phyloP scores from a whole-genome alignment of 2,888 invertebrate genomes.

The Eutolmus rufibarbis region DNA sequence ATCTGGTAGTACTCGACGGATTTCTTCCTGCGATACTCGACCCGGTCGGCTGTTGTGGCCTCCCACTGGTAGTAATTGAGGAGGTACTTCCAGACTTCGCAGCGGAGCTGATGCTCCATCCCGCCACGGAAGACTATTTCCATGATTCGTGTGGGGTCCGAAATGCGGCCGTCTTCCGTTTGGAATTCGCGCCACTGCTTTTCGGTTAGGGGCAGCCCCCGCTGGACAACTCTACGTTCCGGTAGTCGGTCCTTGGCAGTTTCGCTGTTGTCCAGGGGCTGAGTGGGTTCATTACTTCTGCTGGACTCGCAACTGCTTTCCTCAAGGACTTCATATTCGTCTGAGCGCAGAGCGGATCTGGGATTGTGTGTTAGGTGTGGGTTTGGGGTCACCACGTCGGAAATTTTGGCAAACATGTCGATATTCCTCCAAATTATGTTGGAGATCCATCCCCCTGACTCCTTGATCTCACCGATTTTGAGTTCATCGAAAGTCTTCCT shows the following conservation, averaged over 20 bases:
- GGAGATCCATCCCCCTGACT: conserved; percentile 59
- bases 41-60: conserved; percentile 76
- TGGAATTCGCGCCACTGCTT: conserved; percentile 85
- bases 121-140: conserved; percentile 93
- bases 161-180: conserved; percentile 81
- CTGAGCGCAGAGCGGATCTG: conserved; percentile 50
- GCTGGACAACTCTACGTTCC: conserved; percentile 54
- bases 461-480: conserved; percentile 68
- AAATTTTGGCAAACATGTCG: conserved; percentile 58
- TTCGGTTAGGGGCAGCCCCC: conserved; percentile 70
- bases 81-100: conserved; percentile 94
- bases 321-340: conserved; percentile 57
- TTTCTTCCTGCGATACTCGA: conserved; percentile 73
- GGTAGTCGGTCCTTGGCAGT: conserved; percentile 51
- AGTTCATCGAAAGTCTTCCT: conserved; percentile 88
- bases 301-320: conserved; percentile 52
- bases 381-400: conserved; percentile 57
- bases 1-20: conserved; percentile 90
- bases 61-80: conserved; percentile 88
- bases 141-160: conserved; percentile 78
- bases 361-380: conserved; percentile 50
- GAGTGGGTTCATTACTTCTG: conserved; percentile 49
- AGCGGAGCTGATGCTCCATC: conserved; percentile 75
- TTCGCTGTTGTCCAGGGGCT: neutral
- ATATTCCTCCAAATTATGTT: conserved; percentile 54